Evolutionary conservation across 2,113 vertebrate species (phyloP), one percentile per base, ranked within the genome.

Genomic region (Bungarus multicinctus): DNA sequence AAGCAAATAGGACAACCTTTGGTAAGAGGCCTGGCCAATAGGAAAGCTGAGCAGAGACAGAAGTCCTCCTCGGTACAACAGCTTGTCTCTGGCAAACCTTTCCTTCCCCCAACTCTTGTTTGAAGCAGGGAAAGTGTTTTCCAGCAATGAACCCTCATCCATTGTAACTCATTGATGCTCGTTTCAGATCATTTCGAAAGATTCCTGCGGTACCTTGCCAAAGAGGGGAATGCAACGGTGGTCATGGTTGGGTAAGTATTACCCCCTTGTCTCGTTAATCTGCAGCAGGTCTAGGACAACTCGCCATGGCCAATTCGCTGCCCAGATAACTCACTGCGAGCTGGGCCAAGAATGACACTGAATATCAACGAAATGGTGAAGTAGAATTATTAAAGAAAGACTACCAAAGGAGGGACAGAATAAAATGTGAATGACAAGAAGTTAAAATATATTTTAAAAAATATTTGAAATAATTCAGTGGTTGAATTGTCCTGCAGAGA

Each of bases 101-200:
- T 8, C 20, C 43, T 47, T 43, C 39, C 5, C 55, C 20, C 18
- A 7, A 54, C 16, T 54, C 16, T 16, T 16, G 39, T 22, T 25
- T 60, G 30, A 22, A 64, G 1, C 12, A n/a, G 60, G 6, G 23
- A 27, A 20, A 86, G 7, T 10, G 20, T 12, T 27, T 87, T 55
- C 3, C 4, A 6, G n/a, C 11, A 9, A 25, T 12, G 47, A 52
- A 2, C 0, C 30, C 25, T 3, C 3, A 12, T 23, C 11, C 14
- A 10, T 81, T 20, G 7, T 58, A 47, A 89, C 64, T 81, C 14
- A 87, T 58, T 91, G 5, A 94, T 95, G 94, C 39, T 94, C 22
- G 5, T 93, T 94, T 89, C 43, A 97, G 96, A 90, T 12, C 0
- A 93, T 60, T 97, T 89, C 92, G 95, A 96, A 52, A 94, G 95